Conservation (phyloP, 2,797 vertebrate genomes). For the Aphelocoma californica region DNA sequence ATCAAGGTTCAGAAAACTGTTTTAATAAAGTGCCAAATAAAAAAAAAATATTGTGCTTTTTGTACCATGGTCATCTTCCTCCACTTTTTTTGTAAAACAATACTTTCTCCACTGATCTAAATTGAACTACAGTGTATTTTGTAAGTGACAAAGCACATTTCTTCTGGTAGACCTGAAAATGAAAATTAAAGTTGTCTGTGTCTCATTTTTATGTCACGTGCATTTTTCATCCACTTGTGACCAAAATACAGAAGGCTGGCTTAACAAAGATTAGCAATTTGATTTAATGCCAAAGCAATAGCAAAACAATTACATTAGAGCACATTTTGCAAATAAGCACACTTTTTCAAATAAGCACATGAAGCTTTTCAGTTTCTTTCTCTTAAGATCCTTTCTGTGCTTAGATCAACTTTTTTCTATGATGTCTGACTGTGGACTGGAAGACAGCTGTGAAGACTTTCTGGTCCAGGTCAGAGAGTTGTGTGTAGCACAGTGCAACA, state of each 20-base stretch:
- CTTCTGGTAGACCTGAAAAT: conserved; percentile 1
- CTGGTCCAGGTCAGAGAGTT: background rate
- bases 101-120: background rate
- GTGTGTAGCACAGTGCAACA: background rate
- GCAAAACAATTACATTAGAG: background rate
- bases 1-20: background rate
- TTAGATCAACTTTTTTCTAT: background rate
- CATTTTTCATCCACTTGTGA: conserved; percentile 21
- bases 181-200: background rate
- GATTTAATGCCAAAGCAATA: background rate
- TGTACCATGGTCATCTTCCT: background rate
- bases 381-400: background rate
- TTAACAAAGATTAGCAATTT: background rate
- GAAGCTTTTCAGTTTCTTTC: background rate
- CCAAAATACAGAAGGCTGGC: background rate
- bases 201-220: background rate
- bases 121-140: background rate
- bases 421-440: background rate
- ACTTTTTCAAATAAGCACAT: background rate
- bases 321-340: background rate
- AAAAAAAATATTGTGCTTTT: background rate
- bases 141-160: conserved; percentile 27
- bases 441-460: background rate
- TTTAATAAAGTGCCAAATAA: background rate
- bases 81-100: conserved; percentile 26